phyloP scores from a whole-genome alignment of 2,888 invertebrate species.

The Morpho achilles region DNA sequence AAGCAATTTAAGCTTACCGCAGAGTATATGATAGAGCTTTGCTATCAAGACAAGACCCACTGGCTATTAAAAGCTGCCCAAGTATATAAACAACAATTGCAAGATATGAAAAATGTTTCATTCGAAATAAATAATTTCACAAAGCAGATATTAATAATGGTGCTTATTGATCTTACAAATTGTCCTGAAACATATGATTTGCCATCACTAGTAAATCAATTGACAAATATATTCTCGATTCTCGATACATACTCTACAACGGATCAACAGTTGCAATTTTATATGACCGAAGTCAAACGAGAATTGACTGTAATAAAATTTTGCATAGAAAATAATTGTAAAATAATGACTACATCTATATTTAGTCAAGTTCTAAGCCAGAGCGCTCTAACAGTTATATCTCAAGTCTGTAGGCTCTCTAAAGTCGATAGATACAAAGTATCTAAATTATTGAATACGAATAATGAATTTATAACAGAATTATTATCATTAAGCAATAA shows the following conservation, averaged over 20 bases:
- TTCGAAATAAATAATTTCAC: slow-evolving; percentile 73
- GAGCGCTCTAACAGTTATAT: slow-evolving; percentile 71
- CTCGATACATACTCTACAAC: slow-evolving; percentile 63
- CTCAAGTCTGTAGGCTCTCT: slow-evolving; percentile 71
- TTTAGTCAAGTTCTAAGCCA: slow-evolving; percentile 66
- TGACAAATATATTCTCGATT: slow-evolving; percentile 70
- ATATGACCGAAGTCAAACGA: slow-evolving; percentile 71
- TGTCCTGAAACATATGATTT: slow-evolving; percentile 68
- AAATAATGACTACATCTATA: slow-evolving; percentile 71
- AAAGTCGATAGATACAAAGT: slow-evolving; percentile 74
- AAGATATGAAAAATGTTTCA: slow-evolving; percentile 68
- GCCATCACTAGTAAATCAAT: slow-evolving; percentile 62
- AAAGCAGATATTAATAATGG: slow-evolving; percentile 72
- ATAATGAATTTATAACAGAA: slow-evolving; percentile 65
- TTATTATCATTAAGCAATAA: slow-evolving; percentile 49
- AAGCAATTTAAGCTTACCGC: slow-evolving; percentile 69
- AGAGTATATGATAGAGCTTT: slow-evolving; percentile 73
- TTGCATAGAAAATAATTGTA: slow-evolving; percentile 71
- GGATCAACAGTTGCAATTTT: slow-evolving; percentile 67
- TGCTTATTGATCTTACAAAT: slow-evolving; percentile 70
- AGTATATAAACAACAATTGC: slow-evolving; percentile 63
- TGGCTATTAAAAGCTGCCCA: slow-evolving; percentile 71
- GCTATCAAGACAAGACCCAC: slow-evolving; percentile 68
- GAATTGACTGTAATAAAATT: slow-evolving; percentile 71
- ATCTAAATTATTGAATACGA: slow-evolving; percentile 63